Evolutionary conservation across 1,140 invertebrate species (phyloP).

Genomic region (Neoseiulus cucumeris): DNA sequence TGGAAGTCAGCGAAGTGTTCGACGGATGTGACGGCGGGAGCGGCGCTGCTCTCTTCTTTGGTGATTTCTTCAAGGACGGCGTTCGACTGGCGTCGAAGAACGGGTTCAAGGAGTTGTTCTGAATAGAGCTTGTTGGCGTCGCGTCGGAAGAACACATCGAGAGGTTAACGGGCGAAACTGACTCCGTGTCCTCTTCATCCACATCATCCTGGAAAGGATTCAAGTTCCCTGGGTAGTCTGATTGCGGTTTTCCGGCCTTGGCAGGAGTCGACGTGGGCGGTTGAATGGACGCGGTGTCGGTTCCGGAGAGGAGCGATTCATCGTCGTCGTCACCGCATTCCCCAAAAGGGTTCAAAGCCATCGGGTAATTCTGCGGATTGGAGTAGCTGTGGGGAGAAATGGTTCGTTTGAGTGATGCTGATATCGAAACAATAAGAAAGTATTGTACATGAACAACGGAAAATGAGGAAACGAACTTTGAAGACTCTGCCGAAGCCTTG

Average conservation of each 20-base stretch:
- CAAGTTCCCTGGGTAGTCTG: conserved; percentile 17
- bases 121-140: neutral
- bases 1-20: conserved; percentile 4
- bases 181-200: conserved; percentile 34
- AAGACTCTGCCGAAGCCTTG: too few species aligned
- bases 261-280: too few species aligned
- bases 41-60: neutral
- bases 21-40: neutral
- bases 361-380: conserved; percentile 39
- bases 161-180: too few species aligned
- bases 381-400: neutral
- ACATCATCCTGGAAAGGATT: conserved; percentile 35
- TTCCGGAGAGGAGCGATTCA: neutral
- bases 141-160: too few species aligned
- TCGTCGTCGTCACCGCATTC: conserved; percentile 22
- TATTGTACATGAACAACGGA: too few species aligned
- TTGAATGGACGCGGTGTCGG: neutral
- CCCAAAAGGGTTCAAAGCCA: conserved; percentile 47
- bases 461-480: too few species aligned
- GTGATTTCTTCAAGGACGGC: conserved; percentile 9
- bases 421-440: too few species aligned
- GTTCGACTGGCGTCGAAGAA: neutral
- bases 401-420: neutral
- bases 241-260: too few species aligned
- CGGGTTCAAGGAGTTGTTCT: neutral